Evolutionary conservation across 2,888 invertebrate species (phyloP), one percentile per base, ranked within the genome.

Genomic region (Chrysina gloriosa): DNA sequence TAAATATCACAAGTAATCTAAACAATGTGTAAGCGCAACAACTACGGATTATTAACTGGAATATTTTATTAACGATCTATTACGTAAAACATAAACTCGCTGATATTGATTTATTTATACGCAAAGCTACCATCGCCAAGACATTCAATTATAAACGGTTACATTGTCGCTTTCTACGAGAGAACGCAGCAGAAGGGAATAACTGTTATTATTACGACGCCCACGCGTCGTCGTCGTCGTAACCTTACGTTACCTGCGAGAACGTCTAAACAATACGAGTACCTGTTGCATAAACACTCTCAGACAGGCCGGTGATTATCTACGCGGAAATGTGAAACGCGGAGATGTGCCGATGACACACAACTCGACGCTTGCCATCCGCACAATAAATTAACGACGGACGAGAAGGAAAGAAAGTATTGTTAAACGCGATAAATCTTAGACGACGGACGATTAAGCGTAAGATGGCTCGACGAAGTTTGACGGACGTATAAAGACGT

Each of bases 271-370:
- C 50, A 50, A 50, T 29, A 14, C 5, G n/a, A 2, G 50, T 50
- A 50, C 50, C 27, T 50, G 50, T 50, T 50, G 29, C 29, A 27
- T 50, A 50, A 50, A 27, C 27, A 16, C n/a, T 50, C 50, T 14
- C n/a, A 31, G 50, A 50, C 29, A 50, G n/a, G 29, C 50, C 21
- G n/a, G 50, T 50, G 19, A 50, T 50, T 50, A 50, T 50, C 11
- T 27, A 27, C 16, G 29, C 50, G 50, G 50, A 50, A 50, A 50
- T 16, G 6, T 7, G 16, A 5, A 29, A 14, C 27, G 29, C 50
- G 50, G 14, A 50, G 50, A 50, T 50, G 50, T 50, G 29, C 29
- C 50, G 50, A 50, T 50, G 50, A 50, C 50, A 50, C 50, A 50
- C 27, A 50, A 50, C 50, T 50, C 50, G 29, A 50, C 29, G 50